Conservation (phyloP, 1,140 invertebrate genomes). For the Onthophagus taurus region DNA sequence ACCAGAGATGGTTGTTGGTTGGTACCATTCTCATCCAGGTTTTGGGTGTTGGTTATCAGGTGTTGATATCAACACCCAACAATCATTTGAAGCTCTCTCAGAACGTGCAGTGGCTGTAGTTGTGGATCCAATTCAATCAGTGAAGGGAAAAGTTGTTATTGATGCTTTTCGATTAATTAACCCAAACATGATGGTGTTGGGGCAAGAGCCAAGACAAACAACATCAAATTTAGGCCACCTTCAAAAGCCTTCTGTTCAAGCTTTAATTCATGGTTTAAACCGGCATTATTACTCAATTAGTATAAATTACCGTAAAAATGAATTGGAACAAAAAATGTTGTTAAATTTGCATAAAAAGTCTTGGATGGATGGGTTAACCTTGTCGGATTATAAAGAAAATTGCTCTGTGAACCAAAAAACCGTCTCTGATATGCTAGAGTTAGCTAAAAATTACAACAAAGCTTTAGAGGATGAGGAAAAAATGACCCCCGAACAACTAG, state of each 20-base stretch:
- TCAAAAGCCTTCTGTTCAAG: slow-evolving; percentile 99
- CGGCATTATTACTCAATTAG: slow-evolving; percentile 99
- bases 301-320: slow-evolving; percentile 99
- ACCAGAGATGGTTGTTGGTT: slow-evolving; percentile 99
- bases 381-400: slow-evolving; percentile 92
- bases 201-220: slow-evolving; percentile 97
- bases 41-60: slow-evolving; percentile 99
- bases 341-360: slow-evolving; percentile 98
- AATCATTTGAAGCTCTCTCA: slow-evolving; percentile 97
- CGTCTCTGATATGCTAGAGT: slow-evolving; percentile 91
- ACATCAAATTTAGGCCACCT: slow-evolving; percentile 98
- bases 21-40: slow-evolving; percentile 99
- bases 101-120: slow-evolving; percentile 98
- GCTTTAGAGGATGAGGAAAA: slow-evolving; percentile 98
- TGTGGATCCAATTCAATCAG: slow-evolving; percentile 98
- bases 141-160: slow-evolving; percentile 95
- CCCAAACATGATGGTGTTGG: slow-evolving; percentile 98
- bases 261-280: slow-evolving; percentile 96
- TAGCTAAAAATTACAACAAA: slow-evolving; percentile 99
- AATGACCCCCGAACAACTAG: slow-evolving; percentile 99
- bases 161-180: slow-evolving; percentile 95
- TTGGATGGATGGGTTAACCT: slow-evolving; percentile 96
- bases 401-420: slow-evolving; percentile 86
- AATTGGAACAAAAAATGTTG: slow-evolving; percentile 98
- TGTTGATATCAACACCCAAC: slow-evolving; percentile 99